Evolutionary conservation across 2,888 invertebrate genomes (phyloP), one percentile per base, ranked within the genome.

Genomic region (Harpalus rufipes): DNA sequence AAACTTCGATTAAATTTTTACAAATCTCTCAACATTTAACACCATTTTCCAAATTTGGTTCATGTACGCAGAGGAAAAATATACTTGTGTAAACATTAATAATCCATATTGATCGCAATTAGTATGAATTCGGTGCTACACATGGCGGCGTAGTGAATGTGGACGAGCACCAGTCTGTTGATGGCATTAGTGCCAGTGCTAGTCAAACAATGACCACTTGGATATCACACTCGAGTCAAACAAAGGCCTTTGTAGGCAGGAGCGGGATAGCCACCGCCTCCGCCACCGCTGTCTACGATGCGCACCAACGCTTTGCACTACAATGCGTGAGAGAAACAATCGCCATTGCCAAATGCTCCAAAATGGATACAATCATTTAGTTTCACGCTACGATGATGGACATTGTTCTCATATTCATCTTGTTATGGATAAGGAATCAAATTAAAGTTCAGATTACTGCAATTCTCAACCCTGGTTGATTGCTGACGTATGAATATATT

Each of bases 311-410:
- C 72, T 74, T 44, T 44, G 18, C 72, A 74, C 16, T 44, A 74
- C 72, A 74, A 74, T 74, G 21, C 72, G 44, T 44, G 44, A 74
- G 68, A 41, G 72, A 74, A 74, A 74, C 72, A 74, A 74, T 74
- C 44, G 44, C 44, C 10, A 41, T 8, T 63, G 44, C 16, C 51
- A 18, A 74, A 44, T 44, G 44, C 16, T 74, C 39, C 14, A 41
- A 68, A n/a, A 39, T 68, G 72, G 44, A 44, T 44, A 74, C 44
- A 51, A 74, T 74, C 41, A 74, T 74, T 74, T 74, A 41, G 72
- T 74, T 74, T 74, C 72, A 74, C 44, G 72, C 72, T 74, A 74
- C 18, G 44, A 74, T 74, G 72, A 74, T 74, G 72, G 72, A 51
- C 18, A 74, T 74, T 74, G 72, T 44, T 44, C 44, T 41, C 44